Evolutionary conservation across 1,140 invertebrate genomes (phyloP), one percentile per base, ranked within the genome.

Genomic region (Cotesia typhae): DNA sequence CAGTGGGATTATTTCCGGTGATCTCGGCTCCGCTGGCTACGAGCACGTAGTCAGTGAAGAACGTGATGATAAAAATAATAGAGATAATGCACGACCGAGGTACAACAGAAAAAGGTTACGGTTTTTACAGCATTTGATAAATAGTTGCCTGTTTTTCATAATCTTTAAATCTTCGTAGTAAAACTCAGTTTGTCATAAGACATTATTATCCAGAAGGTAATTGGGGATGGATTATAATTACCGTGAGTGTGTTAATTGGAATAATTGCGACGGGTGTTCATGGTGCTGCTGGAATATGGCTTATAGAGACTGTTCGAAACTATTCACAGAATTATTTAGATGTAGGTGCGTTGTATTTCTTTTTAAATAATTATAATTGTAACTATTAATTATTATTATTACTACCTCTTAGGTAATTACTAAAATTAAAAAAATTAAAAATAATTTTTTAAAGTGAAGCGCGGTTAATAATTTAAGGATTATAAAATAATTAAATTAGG

Each of bases 181-280:
- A 20, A 9, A 28, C 80, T 20, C 73, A 75, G 65, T 82, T 74
- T 66, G 88, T 87, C 9, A 84, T 89, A 75, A 84, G 81, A 75
- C 90, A 92, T 77, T 91, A 91, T 80, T 92, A 91, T 76, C 91
- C 91, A 0, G 91, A 92, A 79, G 90, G 89, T 51, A 90, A 90
- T 66, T 92, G 91, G 91, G 91, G 91, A 12, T 92, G 91, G 90
- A 84, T 91, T 69, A 84, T 92, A 53, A 84, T 89, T 3, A 77
- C 84, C 7, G 87, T 88, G 9, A 85, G 88, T 17, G 83, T 90
- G 47, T 76, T 89, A 35, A 88, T 89, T 47, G 87, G 90, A 75
- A 78, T 89, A 51, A 78, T 91, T 47, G 73, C 76, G 14, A 87
- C 67, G 83, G 89, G 89, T 41, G 83, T 89, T 69, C 89, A 90